A percentile compares a stretch with the other conserved stretches of the same genome.
phyloP scores from a whole-genome alignment of 2,888 invertebrate species.

The Drosophila mayaguana region DNA sequence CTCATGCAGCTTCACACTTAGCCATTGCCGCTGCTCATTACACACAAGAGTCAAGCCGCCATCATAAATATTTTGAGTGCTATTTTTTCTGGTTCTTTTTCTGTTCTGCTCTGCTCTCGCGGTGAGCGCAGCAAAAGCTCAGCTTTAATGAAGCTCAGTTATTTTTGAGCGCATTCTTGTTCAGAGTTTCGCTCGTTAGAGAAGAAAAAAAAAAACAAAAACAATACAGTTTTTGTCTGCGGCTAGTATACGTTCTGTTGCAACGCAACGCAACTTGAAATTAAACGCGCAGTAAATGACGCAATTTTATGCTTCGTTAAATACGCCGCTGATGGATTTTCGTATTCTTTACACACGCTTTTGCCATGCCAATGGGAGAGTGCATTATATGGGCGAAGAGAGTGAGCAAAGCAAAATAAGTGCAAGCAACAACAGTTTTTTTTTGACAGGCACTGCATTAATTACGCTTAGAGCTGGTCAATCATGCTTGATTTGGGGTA shows the following conservation, averaged over 20 bases:
- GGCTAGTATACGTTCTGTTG: constrained; percentile 51
- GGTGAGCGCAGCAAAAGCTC: constrained; percentile 45
- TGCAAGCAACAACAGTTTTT: constrained; percentile 30
- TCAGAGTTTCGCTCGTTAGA: constrained; percentile 5
- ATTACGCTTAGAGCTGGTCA: constrained; percentile 51
- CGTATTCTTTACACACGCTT: constrained; percentile 11
- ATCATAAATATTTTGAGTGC: constrained; percentile 36
- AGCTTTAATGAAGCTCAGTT: constrained; percentile 46
- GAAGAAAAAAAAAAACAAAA: not conserved
- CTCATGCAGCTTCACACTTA: constrained; percentile 18
- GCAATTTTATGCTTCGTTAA: constrained; percentile 78
- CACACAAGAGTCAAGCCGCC: constrained; percentile 47
- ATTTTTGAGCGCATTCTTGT: constrained; percentile 35
- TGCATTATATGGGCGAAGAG: not conserved
- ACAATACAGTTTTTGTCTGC: constrained; percentile 11
- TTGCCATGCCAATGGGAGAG: constrained; percentile 26
- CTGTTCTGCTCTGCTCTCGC: constrained; percentile 16
- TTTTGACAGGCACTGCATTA: constrained; percentile 52
- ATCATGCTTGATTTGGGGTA: constrained; percentile 40
- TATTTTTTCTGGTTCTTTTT: constrained; percentile 9
- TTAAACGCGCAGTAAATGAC: constrained; percentile 78
- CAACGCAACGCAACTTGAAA: constrained; percentile 64
- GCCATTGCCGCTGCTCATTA: constrained; percentile 42
- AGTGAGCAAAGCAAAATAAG: constrained; percentile 10
- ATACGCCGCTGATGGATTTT: constrained; percentile 43